phyloP scores from a whole-genome alignment of 2,888 invertebrate species.

The Galeopsomyia nigrocyanea region DNA sequence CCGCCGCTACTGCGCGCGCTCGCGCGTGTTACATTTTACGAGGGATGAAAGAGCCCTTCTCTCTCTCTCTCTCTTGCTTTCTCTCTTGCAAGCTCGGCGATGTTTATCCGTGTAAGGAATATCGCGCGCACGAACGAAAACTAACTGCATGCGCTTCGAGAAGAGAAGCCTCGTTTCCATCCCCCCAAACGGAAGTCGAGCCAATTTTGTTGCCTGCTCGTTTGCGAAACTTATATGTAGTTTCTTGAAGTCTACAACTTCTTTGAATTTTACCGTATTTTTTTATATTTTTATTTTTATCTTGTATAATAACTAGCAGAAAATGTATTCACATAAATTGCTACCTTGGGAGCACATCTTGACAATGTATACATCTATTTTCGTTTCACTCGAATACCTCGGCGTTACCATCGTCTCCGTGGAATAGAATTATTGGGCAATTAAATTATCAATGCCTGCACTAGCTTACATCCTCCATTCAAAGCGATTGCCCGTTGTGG shows the following conservation, averaged over 20 bases:
- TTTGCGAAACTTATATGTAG: too few species aligned
- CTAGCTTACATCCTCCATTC: slow-evolving; percentile 20
- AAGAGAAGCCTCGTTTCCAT: slow-evolving; percentile 32
- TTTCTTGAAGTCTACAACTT: too few species aligned
- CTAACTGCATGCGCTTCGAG: slow-evolving; percentile 57
- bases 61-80: slow-evolving; percentile 9
- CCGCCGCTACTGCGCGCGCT: slow-evolving; percentile 56
- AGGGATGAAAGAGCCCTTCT: slow-evolving; percentile 43
- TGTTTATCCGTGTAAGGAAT: slow-evolving; percentile 45
- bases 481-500: slow-evolving; percentile 3
- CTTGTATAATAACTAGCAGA: too few species aligned
- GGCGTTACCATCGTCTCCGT: background rate
- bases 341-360: too few species aligned
- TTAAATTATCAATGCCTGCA: slow-evolving; percentile 7
- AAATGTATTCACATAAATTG: too few species aligned
- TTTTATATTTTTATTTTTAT: too few species aligned
- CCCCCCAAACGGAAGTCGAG: background rate
- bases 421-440: slow-evolving; percentile 6
- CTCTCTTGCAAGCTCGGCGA: slow-evolving; percentile 20
- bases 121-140: slow-evolving; percentile 56
- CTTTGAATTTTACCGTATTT: too few species aligned
- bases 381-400: too few species aligned
- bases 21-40: slow-evolving; percentile 64
- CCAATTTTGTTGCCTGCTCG: too few species aligned
- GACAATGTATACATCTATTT: too few species aligned